phyloP scores from a whole-genome alignment of 2,797 vertebrate species.

The Periophthalmus magnuspinnatus region DNA sequence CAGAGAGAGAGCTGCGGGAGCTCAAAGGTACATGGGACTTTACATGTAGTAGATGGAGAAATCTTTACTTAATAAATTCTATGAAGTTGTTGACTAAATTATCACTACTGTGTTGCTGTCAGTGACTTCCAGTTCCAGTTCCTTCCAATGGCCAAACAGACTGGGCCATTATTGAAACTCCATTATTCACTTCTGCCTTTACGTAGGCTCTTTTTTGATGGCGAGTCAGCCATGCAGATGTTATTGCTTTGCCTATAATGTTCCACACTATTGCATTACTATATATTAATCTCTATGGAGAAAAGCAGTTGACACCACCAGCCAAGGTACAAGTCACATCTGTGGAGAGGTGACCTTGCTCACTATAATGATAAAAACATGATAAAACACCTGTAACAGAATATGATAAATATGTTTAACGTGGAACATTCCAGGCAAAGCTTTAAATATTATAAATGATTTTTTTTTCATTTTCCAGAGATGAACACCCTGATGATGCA shows the following conservation, averaged over 20 bases:
- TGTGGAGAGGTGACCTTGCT: no score
- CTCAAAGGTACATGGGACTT: conserved; percentile 64
- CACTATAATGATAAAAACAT: no score
- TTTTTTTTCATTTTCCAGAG: conserved; percentile 51
- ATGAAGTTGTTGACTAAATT: not conserved
- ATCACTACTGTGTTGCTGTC: not conserved
- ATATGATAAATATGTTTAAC: no score
- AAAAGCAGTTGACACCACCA: no score
- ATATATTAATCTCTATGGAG: no score
- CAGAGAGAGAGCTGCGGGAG: conserved; percentile 72
- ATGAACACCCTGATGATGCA: conserved; percentile 79
- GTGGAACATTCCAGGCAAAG: not conserved
- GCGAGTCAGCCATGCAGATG: no score
- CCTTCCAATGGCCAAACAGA: not conserved
- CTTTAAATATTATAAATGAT: no score
- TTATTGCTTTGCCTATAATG: no score
- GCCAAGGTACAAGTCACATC: no score
- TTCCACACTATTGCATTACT: no score
- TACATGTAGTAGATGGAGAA: no score
- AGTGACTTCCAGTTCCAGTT: not conserved
- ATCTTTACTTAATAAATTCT: not conserved
- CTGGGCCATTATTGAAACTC: not conserved
- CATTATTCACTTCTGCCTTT: not conserved
- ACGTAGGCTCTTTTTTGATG: not conserved
- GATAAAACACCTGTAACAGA: no score